A percentile compares a stretch with the other conserved stretches of the same genome.
phyloP scores from a whole-genome alignment of 2,888 invertebrate genomes.

The Harpalus rubripes region DNA sequence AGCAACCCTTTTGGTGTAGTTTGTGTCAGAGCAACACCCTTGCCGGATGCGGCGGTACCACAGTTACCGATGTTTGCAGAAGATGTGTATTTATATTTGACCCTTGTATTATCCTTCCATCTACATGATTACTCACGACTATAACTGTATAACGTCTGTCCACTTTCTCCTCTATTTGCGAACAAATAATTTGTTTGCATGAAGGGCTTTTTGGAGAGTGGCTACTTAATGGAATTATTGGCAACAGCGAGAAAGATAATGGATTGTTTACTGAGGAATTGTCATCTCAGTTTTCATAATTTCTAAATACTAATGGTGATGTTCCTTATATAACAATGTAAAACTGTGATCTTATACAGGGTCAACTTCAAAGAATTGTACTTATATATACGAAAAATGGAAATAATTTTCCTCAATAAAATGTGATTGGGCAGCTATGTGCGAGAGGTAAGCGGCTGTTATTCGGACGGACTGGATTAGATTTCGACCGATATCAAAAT shows the following conservation, averaged over 20 bases:
- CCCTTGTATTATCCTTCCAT: conserved; percentile 45
- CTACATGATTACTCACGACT: conserved; percentile 26
- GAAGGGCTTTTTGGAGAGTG: conserved; percentile 8
- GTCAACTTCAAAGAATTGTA: too few species aligned
- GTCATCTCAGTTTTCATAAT: too few species aligned
- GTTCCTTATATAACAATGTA: too few species aligned
- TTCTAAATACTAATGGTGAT: too few species aligned
- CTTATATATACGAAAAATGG: too few species aligned
- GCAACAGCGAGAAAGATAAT: neutral
- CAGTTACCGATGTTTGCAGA: conserved; percentile 4
- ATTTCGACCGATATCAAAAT: too few species aligned
- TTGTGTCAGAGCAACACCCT: neutral
- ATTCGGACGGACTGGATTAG: too few species aligned
- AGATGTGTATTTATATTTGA: conserved; percentile 48
- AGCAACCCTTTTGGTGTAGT: neutral
- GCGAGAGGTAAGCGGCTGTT: too few species aligned
- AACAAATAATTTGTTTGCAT: conserved; percentile 14
- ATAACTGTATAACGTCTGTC: conserved; percentile 18
- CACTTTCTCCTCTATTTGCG: conserved; percentile 13
- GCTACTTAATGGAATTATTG: conserved; percentile 30
- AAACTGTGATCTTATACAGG: too few species aligned
- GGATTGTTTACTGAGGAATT: too few species aligned
- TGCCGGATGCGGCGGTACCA: conserved; percentile 11
- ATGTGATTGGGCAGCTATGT: too few species aligned
- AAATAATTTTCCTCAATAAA: too few species aligned